Evolutionary conservation across 2,797 vertebrate species (phyloP).

Genomic region (Morus bassanus): DNA sequence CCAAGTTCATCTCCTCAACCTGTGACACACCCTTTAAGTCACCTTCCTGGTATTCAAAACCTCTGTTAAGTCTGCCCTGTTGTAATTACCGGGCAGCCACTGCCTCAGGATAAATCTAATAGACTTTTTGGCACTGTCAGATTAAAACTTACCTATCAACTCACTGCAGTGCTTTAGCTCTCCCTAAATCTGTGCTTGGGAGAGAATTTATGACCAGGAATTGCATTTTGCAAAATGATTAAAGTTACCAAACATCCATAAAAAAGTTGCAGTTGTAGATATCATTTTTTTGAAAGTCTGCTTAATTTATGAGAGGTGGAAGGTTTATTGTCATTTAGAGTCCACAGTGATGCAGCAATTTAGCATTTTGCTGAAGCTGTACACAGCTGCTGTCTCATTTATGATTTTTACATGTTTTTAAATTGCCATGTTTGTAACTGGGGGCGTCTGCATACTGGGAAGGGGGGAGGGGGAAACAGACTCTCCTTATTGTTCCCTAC

Average conservation of each 20-base stretch:
- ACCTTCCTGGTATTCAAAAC: constrained; percentile 8
- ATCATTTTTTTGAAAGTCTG: constrained; percentile 76
- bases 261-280: constrained; percentile 79
- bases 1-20: neutral
- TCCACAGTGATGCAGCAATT: constrained; percentile 74
- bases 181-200: constrained; percentile 79
- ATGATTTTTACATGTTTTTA: constrained; percentile 78
- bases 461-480: neutral
- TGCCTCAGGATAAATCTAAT: constrained; percentile 78
- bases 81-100: constrained; percentile 77
- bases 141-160: constrained; percentile 83
- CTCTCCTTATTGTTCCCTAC: neutral
- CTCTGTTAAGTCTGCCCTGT: constrained; percentile 56
- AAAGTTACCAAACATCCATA: constrained; percentile 83
- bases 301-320: constrained; percentile 83
- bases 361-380: constrained; percentile 64
- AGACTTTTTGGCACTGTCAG: constrained; percentile 77
- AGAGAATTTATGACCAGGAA: constrained; percentile 80
- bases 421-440: constrained; percentile 68
- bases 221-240: constrained; percentile 82
- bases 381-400: constrained; percentile 68
- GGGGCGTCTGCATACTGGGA: neutral
- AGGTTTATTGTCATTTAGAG: constrained; percentile 82
- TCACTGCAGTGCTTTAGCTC: constrained; percentile 77
- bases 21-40: neutral